A percentile compares a stretch with the other conserved stretches of the same genome.
Evolutionary conservation across 2,113 vertebrate genomes (phyloP).

Genomic region (Heteronetta atricapilla): DNA sequence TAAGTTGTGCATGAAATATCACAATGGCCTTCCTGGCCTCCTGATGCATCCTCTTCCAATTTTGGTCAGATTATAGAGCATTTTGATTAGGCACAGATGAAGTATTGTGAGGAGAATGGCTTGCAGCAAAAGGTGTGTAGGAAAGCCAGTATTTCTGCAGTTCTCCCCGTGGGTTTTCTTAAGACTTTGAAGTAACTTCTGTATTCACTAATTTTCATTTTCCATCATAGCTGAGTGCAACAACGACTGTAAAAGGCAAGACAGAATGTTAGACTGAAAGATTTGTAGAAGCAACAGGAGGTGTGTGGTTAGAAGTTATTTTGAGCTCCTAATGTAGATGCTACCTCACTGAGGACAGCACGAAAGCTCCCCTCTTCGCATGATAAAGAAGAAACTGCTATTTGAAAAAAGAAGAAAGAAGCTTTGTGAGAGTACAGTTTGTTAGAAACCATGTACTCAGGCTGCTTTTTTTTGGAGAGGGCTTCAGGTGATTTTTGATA

Average conservation of each 20-base stretch:
- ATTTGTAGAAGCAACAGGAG: background rate
- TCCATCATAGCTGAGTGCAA: background rate
- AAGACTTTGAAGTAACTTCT: background rate
- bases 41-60: background rate
- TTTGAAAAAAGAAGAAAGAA: background rate
- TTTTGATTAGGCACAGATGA: background rate
- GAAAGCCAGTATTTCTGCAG: background rate
- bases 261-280: background rate
- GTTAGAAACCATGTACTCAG: background rate
- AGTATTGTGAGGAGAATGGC: background rate
- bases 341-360: background rate
- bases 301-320: background rate
- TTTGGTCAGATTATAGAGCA: background rate
- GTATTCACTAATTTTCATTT: background rate
- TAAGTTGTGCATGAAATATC: background rate
- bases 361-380: background rate
- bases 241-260: background rate
- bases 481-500: background rate
- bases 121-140: background rate
- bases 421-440: background rate
- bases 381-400: background rate
- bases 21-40: background rate
- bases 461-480: background rate
- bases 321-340: background rate
- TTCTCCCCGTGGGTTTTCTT: background rate